Percentiles rank a stretch among this genome's conserved stretches.
Evolutionary conservation across 2,113 vertebrate genomes (phyloP).

Genomic region (Epinephelus fuscoguttatus): DNA sequence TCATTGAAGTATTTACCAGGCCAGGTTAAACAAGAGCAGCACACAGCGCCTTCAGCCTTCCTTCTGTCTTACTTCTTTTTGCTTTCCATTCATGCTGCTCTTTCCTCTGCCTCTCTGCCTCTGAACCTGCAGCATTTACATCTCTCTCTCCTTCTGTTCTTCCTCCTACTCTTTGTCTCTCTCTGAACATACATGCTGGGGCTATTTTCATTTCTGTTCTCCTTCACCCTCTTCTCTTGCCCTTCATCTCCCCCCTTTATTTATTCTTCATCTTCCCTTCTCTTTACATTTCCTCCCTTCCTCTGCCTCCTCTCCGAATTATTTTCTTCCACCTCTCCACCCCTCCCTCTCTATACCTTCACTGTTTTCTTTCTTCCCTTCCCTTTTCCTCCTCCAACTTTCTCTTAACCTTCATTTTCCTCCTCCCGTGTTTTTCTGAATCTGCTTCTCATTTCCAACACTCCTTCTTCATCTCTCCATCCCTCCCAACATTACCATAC

Average conservation of each 20-base stretch:
- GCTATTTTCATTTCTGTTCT: slow-evolving; percentile 21
- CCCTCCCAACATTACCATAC: background rate
- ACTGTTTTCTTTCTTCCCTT: background rate
- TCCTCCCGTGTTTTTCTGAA: background rate
- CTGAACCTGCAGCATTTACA: slow-evolving; percentile 29
- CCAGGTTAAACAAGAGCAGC: slow-evolving; percentile 40
- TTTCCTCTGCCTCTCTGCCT: background rate
- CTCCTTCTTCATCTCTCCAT: background rate
- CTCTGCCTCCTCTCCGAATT: background rate
- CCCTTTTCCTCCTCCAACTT: background rate
- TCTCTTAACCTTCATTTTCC: background rate
- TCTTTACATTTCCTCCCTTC: background rate
- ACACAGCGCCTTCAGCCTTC: slow-evolving; percentile 17
- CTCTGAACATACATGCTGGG: slow-evolving; percentile 12
- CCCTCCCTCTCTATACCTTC: background rate
- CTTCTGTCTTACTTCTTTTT: background rate
- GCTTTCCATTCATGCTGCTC: background rate
- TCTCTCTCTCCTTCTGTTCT: background rate
- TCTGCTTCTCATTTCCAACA: background rate
- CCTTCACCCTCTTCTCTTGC: background rate
- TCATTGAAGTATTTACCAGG: slow-evolving; percentile 23
- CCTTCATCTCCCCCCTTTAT: slow-evolving; percentile 22
- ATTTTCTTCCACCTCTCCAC: background rate
- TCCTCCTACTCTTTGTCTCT: background rate
- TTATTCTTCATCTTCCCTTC: slow-evolving; percentile 5